Base-by-base conservation (phyloP, 2,888 invertebrate genomes). In the Melinopterus prodromus region DNA sequence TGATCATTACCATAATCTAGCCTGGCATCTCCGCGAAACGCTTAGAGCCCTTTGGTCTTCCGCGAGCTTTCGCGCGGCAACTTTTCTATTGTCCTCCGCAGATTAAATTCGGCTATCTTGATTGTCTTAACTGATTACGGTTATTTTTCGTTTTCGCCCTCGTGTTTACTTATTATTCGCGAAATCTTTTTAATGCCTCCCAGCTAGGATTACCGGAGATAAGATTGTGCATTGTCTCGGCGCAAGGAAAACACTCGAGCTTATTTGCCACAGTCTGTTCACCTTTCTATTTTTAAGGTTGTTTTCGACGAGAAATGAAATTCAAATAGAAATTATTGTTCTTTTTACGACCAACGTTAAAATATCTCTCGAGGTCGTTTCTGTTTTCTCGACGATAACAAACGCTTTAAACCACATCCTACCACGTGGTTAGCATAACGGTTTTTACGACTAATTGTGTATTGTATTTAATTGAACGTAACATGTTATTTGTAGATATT, bases 1-100 rank as follows among this genome's bases (percentile, higher is more conserved):
- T 36, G 37, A 74, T 26, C 74, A 74, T 74, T 74, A 74, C 74
- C 74, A 35, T 74, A 74, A 74, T 74, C 74, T 53, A 53, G 53
- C 53, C 53, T 7, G 53, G 53, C 53, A 26, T 26, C 26, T 26
- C 26, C 26, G 26, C 26, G 26, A 26, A 26, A 26, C 26, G 26
- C 26, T 26, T 26, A 26, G 26, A 26, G 26, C 16, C 71, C 14
- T 71, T 71, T 35, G 71, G 26, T 15, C 71, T 2, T 16, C 35
- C 15, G 14, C 71, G 16, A 71, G 14, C 14, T 71, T 14, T 16
- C 16, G 26, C 26, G 16, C 16, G 70, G 71, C n/a, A 74, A 35
- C 9, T n/a, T 36, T 74, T 74, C 74, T 74, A 74, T 74, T 74
- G 35, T 74, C 74, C 37, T 74, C 36, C 16, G 16, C 53, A 12